A percentile compares a stretch with the other conserved stretches of the same genome.
Conservation (phyloP, 2,888 invertebrate species). For the Lagria hirta region DNA sequence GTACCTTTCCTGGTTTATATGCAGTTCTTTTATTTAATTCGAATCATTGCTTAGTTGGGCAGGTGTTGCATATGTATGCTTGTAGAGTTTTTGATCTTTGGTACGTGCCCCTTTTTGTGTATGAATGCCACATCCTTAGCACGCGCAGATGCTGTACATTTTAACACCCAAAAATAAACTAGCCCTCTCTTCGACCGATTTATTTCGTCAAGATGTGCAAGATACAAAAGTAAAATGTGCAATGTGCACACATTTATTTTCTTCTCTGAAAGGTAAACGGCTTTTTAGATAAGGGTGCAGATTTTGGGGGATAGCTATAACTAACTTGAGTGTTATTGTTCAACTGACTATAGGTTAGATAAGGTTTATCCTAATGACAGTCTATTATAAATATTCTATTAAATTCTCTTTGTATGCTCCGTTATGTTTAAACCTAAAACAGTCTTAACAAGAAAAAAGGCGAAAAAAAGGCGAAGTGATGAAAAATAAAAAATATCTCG, state of each 20-base stretch:
- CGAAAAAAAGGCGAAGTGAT: too few species aligned
- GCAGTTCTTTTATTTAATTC: slow-evolving; percentile 25
- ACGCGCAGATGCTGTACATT: slow-evolving; percentile 25
- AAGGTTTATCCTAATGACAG: too few species aligned
- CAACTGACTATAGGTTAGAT: too few species aligned
- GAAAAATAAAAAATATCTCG: too few species aligned
- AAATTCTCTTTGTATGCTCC: too few species aligned
- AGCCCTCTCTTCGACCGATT: slow-evolving; percentile 21
- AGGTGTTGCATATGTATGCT: slow-evolving; percentile 23
- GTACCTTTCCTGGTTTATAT: slow-evolving; percentile 17
- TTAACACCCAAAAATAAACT: slow-evolving; percentile 24
- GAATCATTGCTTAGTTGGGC: slow-evolving; percentile 26
- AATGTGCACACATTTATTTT: slow-evolving; percentile 16
- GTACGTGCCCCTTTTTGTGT: slow-evolving; percentile 21
- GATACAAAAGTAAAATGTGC: slow-evolving; percentile 17
- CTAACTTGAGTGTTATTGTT: not conserved
- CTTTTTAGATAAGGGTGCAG: slow-evolving; percentile 9
- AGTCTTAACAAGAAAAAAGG: too few species aligned
- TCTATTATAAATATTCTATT: too few species aligned
- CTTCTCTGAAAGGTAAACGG: slow-evolving; percentile 12
- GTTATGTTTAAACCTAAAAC: too few species aligned
- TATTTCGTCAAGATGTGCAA: slow-evolving; percentile 25
- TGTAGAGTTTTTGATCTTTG: slow-evolving; percentile 17
- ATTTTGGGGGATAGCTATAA: not conserved
- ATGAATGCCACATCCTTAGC: slow-evolving; percentile 19